Percentiles rank a stretch among this genome's conserved stretches.
Conservation (phyloP, 1,140 invertebrate genomes). For the Arctopsyche grandis region DNA sequence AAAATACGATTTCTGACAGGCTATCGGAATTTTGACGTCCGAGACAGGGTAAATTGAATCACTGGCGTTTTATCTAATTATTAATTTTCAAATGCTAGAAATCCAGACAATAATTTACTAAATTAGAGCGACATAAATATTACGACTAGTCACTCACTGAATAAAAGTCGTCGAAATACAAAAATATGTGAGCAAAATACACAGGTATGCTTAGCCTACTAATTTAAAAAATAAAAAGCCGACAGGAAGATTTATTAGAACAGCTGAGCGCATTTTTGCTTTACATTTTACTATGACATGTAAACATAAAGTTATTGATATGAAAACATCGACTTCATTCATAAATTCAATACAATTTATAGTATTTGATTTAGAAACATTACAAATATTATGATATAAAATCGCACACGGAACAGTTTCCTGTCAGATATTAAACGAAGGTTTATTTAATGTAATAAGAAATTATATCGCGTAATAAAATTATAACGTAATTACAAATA, state of each 20-base stretch:
- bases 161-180: background rate
- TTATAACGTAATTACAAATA: too few species aligned
- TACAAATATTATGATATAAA: too few species aligned
- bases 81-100: background rate
- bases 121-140: constrained; percentile 22
- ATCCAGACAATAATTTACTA: background rate
- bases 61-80: background rate
- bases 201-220: constrained; percentile 14
- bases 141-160: background rate
- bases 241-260: constrained; percentile 13
- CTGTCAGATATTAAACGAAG: too few species aligned
- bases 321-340: too few species aligned
- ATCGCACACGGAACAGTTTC: too few species aligned
- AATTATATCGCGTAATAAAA: too few species aligned
- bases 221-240: constrained; percentile 10
- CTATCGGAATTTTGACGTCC: background rate
- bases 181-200: constrained; percentile 16
- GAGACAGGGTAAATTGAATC: background rate
- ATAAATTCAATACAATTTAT: too few species aligned
- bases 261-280: constrained; percentile 24
- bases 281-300: background rate
- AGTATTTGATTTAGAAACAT: too few species aligned
- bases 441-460: too few species aligned
- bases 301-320: too few species aligned
- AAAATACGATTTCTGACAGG: background rate